Evolutionary conservation across 2,888 invertebrate genomes (phyloP).

Genomic region (Caradrina kadenii): DNA sequence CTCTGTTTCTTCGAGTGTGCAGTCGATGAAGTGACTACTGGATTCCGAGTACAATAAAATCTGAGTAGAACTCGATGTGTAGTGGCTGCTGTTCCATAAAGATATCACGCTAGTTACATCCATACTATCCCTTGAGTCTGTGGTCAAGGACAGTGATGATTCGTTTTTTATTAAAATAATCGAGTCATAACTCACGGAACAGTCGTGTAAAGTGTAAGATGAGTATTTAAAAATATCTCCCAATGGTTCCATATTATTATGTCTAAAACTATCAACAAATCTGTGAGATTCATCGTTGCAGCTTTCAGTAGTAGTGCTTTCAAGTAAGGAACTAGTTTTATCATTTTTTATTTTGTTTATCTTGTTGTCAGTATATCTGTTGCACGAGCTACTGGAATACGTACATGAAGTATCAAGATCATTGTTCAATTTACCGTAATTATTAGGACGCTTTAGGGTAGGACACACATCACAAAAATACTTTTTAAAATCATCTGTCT

Average conservation of each 20-base stretch:
- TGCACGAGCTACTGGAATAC: slow-evolving; percentile 7
- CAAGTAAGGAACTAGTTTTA: slow-evolving; percentile 2
- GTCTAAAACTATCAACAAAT: slow-evolving; percentile 3
- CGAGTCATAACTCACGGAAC: slow-evolving; percentile 65
- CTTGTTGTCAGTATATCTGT: slow-evolving; percentile 12
- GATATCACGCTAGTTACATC: slow-evolving; percentile 69
- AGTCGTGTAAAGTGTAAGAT: slow-evolving; percentile 14
- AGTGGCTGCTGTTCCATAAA: slow-evolving; percentile 56
- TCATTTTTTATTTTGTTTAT: slow-evolving; percentile 15
- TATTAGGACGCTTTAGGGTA: slow-evolving; percentile 1
- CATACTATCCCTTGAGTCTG: slow-evolving; percentile 50
- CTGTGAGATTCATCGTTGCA: slow-evolving; percentile 6
- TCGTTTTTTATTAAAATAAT: slow-evolving; percentile 66
- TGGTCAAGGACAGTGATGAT: slow-evolving; percentile 69
- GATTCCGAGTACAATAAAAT: slow-evolving; percentile 57
- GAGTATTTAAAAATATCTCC: not conserved
- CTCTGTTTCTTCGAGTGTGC: slow-evolving; percentile 49
- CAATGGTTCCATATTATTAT: slow-evolving; percentile 8
- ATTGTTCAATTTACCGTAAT: slow-evolving; percentile 20
- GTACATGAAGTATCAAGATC: slow-evolving; percentile 19
- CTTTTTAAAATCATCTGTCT: slow-evolving; percentile 36
- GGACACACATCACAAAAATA: slow-evolving; percentile 5
- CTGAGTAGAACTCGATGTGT: slow-evolving; percentile 59
- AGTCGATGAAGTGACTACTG: slow-evolving; percentile 23
- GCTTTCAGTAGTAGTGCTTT: not conserved